Evolutionary conservation across 1,140 invertebrate genomes (phyloP).

Genomic region (Rhynchophorus ferrugineus): DNA sequence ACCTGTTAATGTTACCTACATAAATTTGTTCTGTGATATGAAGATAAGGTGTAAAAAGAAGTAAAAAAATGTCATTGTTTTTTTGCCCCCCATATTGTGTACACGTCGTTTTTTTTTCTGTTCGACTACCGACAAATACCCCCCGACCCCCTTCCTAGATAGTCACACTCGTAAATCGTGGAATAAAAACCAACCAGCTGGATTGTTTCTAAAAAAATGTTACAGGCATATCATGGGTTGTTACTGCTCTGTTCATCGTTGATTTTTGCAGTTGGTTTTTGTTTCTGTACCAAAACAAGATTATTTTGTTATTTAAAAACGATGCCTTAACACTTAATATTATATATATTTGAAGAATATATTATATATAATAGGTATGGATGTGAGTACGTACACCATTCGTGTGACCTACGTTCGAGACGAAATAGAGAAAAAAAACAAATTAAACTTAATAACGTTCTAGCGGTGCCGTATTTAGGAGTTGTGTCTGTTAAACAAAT

Average conservation of each 20-base stretch:
- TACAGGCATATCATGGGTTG: too few species aligned
- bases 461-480: neutral
- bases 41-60: constrained; percentile 14
- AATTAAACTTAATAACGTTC: neutral
- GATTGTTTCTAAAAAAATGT: too few species aligned
- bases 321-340: constrained; percentile 20
- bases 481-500: neutral
- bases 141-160: neutral
- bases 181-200: too few species aligned
- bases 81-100: neutral
- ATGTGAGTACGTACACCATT: neutral
- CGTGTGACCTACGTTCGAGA: too few species aligned
- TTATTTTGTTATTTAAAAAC: constrained; percentile 20
- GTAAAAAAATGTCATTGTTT: neutral
- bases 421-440: neutral
- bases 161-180: too few species aligned
- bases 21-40: constrained; percentile 23
- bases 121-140: constrained; percentile 16
- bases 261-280: too few species aligned
- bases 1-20: constrained; percentile 17
- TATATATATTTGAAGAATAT: too few species aligned
- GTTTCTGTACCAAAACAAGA: constrained; percentile 1
- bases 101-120: constrained; percentile 9
- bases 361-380: neutral
- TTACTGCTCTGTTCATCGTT: too few species aligned